phyloP scores from a whole-genome alignment of 2,113 vertebrate genomes.

The Thalassarche chlororhynchos region DNA sequence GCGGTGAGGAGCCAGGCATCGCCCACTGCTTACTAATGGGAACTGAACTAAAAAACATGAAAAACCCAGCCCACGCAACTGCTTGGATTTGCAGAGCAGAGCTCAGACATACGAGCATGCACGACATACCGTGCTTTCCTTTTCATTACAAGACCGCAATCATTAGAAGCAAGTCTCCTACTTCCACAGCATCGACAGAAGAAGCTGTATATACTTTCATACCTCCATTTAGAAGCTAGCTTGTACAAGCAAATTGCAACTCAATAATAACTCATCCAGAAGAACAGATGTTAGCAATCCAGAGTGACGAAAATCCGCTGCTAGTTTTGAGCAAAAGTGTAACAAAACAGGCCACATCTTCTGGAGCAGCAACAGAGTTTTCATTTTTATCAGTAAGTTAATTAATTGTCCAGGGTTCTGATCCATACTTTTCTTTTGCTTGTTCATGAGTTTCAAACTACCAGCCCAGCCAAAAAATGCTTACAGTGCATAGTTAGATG shows the following conservation, averaged over 20 bases:
- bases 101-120: accelerated
- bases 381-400: not conserved
- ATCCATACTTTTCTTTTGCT: not conserved
- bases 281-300: accelerated
- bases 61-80: too few relatives aligned
- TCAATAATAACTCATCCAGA: accelerated
- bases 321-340: not conserved
- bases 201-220: accelerated
- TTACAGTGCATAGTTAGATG: not conserved
- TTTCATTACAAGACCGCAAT: accelerated
- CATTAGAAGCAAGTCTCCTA: accelerated
- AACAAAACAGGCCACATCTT: not conserved
- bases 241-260: not conserved
- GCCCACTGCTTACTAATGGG: accelerated
- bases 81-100: not conserved
- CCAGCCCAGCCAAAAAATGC: not conserved
- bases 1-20: not conserved
- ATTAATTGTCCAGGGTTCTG: not conserved
- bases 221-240: not conserved
- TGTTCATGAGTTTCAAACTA: not conserved
- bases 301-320: accelerated
- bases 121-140: accelerated
- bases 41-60: accelerated
- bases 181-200: accelerated
- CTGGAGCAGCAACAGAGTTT: not conserved